These are phyloP conservation scores for Palythoa caribaeorum DNA, from an alignment of 92 coral and sea anemone species.

Conservation along the genomic window DNA sequence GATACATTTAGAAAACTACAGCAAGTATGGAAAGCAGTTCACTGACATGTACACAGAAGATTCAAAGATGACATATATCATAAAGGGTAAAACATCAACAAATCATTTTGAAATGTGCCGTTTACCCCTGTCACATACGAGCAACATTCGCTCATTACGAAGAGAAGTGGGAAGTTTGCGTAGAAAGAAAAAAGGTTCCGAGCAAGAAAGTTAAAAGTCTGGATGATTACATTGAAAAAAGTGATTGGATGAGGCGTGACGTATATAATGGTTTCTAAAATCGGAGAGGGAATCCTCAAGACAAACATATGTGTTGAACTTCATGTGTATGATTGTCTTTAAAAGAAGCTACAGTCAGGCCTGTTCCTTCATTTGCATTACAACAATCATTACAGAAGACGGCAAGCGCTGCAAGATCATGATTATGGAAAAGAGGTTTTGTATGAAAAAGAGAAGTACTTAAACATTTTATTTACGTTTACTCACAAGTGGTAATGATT, in stretches of 20 bases:
- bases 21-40: conserved; percentile 53
- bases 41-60: conserved; percentile 59
- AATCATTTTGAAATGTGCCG: conserved; percentile 44
- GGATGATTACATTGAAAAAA: conserved; percentile 38
- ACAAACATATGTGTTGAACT: conserved; percentile 52
- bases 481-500: conserved; percentile 28
- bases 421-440: conserved; percentile 49
- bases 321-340: conserved; percentile 42
- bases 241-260: conserved; percentile 67
- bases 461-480: conserved; percentile 60
- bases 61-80: conserved; percentile 55
- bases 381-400: conserved; percentile 48
- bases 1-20: conserved; percentile 57
- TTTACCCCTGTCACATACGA: conserved; percentile 33
- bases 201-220: conserved; percentile 36
- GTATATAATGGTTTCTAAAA: conserved; percentile 54
- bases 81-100: conserved; percentile 9
- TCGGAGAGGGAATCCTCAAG: conserved; percentile 45
- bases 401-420: conserved; percentile 65
- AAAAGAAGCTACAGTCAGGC: conserved; percentile 44
- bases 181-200: conserved; percentile 35
- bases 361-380: conserved; percentile 51
- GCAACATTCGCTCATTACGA: conserved; percentile 25
- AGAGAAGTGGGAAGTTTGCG: conserved; percentile 8
- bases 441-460: conserved; percentile 37